Percentiles rank a stretch among this genome's conserved stretches.
These are phyloP conservation scores for Myanophis thanlyinensis DNA, from an alignment of 2,113 vertebrate genomes.

Conservation along the genomic window DNA sequence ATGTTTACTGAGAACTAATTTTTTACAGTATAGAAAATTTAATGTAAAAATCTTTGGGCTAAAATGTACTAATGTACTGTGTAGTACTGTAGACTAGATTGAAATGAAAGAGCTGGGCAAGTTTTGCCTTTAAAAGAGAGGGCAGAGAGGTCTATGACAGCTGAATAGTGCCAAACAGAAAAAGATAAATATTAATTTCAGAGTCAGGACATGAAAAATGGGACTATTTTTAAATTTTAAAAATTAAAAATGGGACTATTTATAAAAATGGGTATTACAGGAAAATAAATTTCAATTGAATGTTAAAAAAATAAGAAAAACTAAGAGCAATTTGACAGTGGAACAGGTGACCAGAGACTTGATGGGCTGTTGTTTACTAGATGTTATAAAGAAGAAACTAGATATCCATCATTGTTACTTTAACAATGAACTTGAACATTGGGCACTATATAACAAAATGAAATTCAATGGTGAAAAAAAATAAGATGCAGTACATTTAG, in stretches of 20 bases:
- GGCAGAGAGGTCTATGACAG: neutral
- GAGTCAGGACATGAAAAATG: neutral
- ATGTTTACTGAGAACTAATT: constrained; percentile 17
- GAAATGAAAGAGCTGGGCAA: neutral
- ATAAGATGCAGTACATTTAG: too few species aligned
- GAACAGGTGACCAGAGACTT: neutral
- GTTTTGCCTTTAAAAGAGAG: neutral
- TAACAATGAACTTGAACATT: neutral
- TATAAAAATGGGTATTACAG: too few species aligned
- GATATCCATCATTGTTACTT: neutral
- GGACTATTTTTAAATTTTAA: too few species aligned
- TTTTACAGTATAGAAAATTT: neutral
- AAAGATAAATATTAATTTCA: neutral
- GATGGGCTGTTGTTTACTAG: neutral
- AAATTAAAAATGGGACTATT: too few species aligned
- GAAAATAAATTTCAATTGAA: neutral
- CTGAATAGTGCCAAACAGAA: neutral
- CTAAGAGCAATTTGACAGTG: neutral
- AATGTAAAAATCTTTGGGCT: neutral
- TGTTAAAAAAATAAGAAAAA: neutral
- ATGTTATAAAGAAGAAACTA: neutral
- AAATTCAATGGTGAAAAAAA: too few species aligned
- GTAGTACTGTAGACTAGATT: neutral
- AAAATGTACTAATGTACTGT: neutral
- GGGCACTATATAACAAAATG: too few species aligned